A percentile compares a stretch with the other conserved stretches of the same genome.
Evolutionary conservation across 2,888 invertebrate genomes (phyloP).

Genomic region (Cecidostiba fungosa): DNA sequence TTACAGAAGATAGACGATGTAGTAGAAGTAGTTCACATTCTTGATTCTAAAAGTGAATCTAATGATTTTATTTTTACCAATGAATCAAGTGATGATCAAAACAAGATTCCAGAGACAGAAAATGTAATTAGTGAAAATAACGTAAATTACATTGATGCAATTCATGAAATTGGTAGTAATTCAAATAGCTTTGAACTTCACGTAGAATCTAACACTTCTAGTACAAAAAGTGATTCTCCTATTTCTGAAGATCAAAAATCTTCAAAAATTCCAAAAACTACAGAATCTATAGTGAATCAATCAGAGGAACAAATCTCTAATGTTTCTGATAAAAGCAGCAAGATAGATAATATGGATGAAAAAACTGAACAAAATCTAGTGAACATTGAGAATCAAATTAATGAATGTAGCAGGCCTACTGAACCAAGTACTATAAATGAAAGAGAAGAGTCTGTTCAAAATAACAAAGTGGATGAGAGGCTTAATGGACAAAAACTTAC

Average conservation of each 20-base stretch:
- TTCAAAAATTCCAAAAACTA: not conserved
- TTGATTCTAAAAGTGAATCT: not conserved
- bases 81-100: not conserved
- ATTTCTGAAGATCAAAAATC: not conserved
- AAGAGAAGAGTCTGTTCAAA: not conserved
- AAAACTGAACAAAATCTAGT: not conserved
- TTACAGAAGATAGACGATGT: not conserved
- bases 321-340: not conserved
- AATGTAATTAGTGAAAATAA: not conserved
- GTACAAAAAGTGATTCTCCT: not conserved
- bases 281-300: not conserved
- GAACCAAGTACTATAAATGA: not conserved
- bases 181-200: conserved; percentile 3
- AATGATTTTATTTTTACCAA: not conserved
- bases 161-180: not conserved
- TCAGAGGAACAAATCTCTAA: not conserved
- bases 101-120: not conserved
- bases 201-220: not conserved
- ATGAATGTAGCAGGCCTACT: not conserved
- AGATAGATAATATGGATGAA: not conserved
- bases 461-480: not conserved
- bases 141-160: not conserved
- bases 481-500: conserved; percentile 24
- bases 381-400: not conserved
- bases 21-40: not conserved